Evolutionary conservation across 2,797 vertebrate species (phyloP).

Genomic region (Bucorvus abyssinicus): DNA sequence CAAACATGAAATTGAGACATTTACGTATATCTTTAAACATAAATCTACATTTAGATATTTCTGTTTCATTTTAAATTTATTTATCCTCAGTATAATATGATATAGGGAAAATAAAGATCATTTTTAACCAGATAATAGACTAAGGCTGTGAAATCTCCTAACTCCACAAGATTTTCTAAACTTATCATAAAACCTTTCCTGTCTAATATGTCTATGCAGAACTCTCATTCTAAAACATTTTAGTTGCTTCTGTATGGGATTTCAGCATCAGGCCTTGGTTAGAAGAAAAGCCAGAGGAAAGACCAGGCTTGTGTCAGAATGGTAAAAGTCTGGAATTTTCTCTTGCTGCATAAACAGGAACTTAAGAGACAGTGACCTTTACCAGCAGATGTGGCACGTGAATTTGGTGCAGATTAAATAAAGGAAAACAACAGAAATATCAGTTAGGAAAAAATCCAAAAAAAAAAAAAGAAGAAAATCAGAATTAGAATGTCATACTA

Average conservation of each 20-base stretch:
- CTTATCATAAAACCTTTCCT: neutral
- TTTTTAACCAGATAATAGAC: neutral
- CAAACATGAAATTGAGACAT: neutral
- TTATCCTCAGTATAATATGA: neutral
- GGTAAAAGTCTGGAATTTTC: neutral
- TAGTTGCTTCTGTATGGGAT: neutral
- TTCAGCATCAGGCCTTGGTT: neutral
- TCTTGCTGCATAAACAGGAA: neutral
- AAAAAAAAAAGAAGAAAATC: too few relatives aligned
- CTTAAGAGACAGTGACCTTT: neutral
- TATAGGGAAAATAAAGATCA: neutral
- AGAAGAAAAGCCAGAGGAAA: neutral
- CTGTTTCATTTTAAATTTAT: neutral
- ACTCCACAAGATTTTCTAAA: neutral
- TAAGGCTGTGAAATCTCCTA: rapidly evolving
- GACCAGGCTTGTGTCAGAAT: neutral
- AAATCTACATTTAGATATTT: neutral
- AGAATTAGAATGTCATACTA: neutral
- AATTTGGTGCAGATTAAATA: neutral
- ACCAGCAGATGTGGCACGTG: neutral
- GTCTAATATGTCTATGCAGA: neutral
- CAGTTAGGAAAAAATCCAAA: neutral
- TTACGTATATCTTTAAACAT: neutral
- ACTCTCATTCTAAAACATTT: neutral
- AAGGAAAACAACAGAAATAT: neutral